These are phyloP conservation scores for Acronicta aceris DNA, from an alignment of 2,888 invertebrate genomes.

Conservation along the genomic window DNA sequence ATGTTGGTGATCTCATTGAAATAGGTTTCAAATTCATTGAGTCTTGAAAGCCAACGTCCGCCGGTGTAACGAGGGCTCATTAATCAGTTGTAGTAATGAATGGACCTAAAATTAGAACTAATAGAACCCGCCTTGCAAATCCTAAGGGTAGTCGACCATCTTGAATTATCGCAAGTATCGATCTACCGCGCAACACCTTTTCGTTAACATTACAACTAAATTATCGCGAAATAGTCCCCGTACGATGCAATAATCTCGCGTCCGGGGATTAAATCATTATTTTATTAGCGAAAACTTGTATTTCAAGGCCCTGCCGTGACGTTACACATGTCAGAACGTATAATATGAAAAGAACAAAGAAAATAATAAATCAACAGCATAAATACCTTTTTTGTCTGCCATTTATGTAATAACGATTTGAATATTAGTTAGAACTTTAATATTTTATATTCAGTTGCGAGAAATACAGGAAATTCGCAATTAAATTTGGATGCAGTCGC, in stretches of 20 bases:
- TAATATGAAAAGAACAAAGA: slow-evolving; percentile 80
- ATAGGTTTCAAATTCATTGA: background rate
- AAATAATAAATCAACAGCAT: slow-evolving; percentile 73
- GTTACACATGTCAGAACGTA: slow-evolving; percentile 85
- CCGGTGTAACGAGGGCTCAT: slow-evolving; percentile 14
- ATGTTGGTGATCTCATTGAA: slow-evolving; percentile 15
- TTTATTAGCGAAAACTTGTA: slow-evolving; percentile 57
- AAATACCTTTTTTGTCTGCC: slow-evolving; percentile 90
- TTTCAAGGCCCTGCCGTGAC: slow-evolving; percentile 72
- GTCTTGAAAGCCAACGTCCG: slow-evolving; percentile 6
- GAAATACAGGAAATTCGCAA: slow-evolving; percentile 64
- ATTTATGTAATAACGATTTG: slow-evolving; percentile 78
- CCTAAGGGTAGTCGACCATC: slow-evolving; percentile 75
- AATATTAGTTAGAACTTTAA: slow-evolving; percentile 68
- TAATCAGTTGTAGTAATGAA: slow-evolving; percentile 50
- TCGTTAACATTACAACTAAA: slow-evolving; percentile 26
- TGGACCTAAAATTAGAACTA: slow-evolving; percentile 67
- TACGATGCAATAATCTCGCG: slow-evolving; percentile 28
- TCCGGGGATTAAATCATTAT: slow-evolving; percentile 48
- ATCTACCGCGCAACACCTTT: slow-evolving; percentile 63
- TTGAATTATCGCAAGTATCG: slow-evolving; percentile 77
- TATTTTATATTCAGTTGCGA: slow-evolving; percentile 61
- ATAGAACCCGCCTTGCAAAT: slow-evolving; percentile 58
- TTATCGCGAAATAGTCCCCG: slow-evolving; percentile 29
- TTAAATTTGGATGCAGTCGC: slow-evolving; percentile 74